Conservation (phyloP, 2,888 invertebrate genomes). For the Dasypogon diadema region DNA sequence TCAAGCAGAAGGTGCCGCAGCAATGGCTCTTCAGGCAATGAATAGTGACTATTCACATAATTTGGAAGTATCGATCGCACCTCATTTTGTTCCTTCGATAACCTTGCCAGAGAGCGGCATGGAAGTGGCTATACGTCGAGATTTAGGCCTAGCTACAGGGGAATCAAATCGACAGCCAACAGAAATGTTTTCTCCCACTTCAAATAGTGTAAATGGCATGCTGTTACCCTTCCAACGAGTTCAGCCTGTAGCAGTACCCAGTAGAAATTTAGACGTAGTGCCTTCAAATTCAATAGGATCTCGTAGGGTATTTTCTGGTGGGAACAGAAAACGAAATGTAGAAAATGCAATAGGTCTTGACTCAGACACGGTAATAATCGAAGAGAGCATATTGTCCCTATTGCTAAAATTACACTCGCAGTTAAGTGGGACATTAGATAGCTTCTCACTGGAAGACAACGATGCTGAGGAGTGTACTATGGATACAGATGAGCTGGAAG, state of each 20-base stretch:
- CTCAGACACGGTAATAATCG: slow-evolving; percentile 74
- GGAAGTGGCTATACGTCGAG: slow-evolving; percentile 67
- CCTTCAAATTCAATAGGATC: slow-evolving; percentile 66
- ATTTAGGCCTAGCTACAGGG: slow-evolving; percentile 61
- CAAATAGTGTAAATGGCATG: slow-evolving; percentile 63
- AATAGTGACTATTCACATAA: slow-evolving; percentile 49
- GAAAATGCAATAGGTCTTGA: slow-evolving; percentile 68
- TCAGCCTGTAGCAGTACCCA: slow-evolving; percentile 68
- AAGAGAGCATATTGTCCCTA: slow-evolving; percentile 91
- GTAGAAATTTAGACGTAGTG: slow-evolving; percentile 68
- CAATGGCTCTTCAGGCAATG: slow-evolving; percentile 60
- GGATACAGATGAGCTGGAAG: slow-evolving; percentile 63
- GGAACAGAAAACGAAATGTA: slow-evolving; percentile 64
- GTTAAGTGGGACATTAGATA: slow-evolving; percentile 84
- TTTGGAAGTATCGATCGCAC: slow-evolving; percentile 52
- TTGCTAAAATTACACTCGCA: slow-evolving; percentile 91
- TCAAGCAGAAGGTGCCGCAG: slow-evolving; percentile 60
- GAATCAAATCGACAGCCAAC: slow-evolving; percentile 58
- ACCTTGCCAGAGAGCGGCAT: slow-evolving; percentile 65
- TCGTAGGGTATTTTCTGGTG: slow-evolving; percentile 59
- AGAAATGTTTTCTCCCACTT: slow-evolving; percentile 67
- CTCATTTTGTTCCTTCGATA: slow-evolving; percentile 65
- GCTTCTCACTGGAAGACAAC: slow-evolving; percentile 76
- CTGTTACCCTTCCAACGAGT: slow-evolving; percentile 68
- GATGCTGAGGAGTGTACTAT: slow-evolving; percentile 63